Conservation (phyloP, 1,140 invertebrate species). For the Heliconius congener region DNA sequence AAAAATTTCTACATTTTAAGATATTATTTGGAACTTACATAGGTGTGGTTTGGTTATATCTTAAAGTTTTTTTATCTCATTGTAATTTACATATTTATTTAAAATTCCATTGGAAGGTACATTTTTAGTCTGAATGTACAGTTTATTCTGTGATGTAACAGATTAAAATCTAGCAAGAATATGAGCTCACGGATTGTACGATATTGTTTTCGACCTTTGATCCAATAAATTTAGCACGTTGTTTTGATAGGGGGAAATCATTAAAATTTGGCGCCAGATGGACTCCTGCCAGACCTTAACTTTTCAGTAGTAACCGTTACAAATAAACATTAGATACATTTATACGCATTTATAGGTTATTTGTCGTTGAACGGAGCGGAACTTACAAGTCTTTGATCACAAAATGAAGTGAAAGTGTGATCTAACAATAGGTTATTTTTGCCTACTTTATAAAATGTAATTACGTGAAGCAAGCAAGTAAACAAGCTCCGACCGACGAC, state of each 20-base stretch:
- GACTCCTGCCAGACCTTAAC: slow-evolving; percentile 49
- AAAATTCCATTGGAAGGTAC: background rate
- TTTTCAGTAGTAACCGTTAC: slow-evolving; percentile 11
- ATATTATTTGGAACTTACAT: no score
- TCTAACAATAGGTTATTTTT: no score
- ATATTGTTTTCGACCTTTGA: background rate
- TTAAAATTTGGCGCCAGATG: slow-evolving; percentile 57
- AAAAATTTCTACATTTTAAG: no score
- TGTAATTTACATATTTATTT: no score
- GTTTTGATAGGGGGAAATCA: slow-evolving; percentile 60
- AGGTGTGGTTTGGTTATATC: no score
- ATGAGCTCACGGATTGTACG: background rate
- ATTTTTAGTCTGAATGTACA: background rate
- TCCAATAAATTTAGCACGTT: slow-evolving; percentile 17
- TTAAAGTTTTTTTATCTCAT: no score
- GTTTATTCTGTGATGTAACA: background rate
- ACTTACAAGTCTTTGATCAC: background rate
- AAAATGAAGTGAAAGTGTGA: no score
- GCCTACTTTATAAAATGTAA: no score
- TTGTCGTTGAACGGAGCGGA: background rate
- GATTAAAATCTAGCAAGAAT: no score
- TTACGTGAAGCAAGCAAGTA: no score
- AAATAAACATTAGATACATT: background rate
- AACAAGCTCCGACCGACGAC: no score
- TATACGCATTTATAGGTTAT: background rate